A percentile compares a stretch with the other conserved stretches of the same genome.
Conservation (phyloP, 2,888 invertebrate species). For the Drosophila villosipedis region DNA sequence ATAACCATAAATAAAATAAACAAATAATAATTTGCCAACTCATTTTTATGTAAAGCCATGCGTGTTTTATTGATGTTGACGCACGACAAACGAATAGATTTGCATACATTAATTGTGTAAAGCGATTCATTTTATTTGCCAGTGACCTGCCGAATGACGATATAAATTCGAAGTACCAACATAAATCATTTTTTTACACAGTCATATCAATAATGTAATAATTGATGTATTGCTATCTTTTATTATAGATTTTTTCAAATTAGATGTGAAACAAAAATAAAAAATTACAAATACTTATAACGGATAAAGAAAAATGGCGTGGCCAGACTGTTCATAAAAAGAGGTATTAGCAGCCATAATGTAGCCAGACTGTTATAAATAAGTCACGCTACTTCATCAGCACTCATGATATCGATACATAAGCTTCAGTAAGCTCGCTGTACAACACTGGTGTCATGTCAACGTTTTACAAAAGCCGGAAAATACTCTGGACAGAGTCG, state of each 20-base stretch:
- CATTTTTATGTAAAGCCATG: constrained; percentile 23
- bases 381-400: background rate
- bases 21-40: constrained; percentile 18
- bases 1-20: constrained; percentile 7
- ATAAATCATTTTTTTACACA: constrained; percentile 16
- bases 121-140: background rate
- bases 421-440: background rate
- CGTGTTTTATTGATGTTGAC: constrained; percentile 16
- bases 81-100: constrained; percentile 26
- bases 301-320: background rate
- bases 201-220: background rate
- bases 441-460: constrained; percentile 8
- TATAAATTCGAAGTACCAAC: background rate
- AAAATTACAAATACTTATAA: background rate
- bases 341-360: background rate
- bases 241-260: background rate
- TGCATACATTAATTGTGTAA: constrained; percentile 26
- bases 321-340: constrained; percentile 13
- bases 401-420: constrained; percentile 14
- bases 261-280: background rate
- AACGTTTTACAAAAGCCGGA: constrained; percentile 41
- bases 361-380: background rate
- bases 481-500: background rate
- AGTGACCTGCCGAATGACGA: constrained; percentile 18
- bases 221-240: background rate